phyloP scores from a whole-genome alignment of 2,113 vertebrate species.

The Dipodomys spectabilis region DNA sequence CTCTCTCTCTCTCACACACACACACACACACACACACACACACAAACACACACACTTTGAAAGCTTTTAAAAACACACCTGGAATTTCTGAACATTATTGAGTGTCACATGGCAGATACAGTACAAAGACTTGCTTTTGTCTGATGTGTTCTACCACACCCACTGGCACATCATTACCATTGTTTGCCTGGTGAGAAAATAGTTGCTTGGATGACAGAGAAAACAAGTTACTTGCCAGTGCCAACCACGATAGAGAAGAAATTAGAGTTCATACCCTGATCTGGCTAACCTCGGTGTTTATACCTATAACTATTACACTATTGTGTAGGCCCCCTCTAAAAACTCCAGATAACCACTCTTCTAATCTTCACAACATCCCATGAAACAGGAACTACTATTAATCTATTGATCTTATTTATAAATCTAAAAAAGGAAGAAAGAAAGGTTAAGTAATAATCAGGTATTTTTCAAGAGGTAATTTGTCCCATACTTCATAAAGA shows the following conservation, averaged over 20 bases:
- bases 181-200: neutral
- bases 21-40: too few species aligned
- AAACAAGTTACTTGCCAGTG: neutral
- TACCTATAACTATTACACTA: neutral
- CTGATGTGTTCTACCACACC: neutral
- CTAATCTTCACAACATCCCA: neutral
- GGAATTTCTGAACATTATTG: neutral
- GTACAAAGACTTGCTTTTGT: neutral
- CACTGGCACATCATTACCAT: neutral
- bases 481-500: neutral
- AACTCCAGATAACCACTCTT: neutral
- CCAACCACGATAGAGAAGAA: neutral
- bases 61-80: neutral
- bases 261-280: neutral
- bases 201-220: neutral
- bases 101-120: neutral
- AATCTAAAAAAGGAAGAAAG: conserved; percentile 14
- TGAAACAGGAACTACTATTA: neutral
- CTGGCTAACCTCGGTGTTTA: neutral
- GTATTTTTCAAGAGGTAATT: neutral
- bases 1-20: too few species aligned
- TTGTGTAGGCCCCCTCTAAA: neutral
- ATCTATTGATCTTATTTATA: neutral
- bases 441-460: neutral
- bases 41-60: neutral